phyloP scores from a whole-genome alignment of 2,888 invertebrate genomes.

The Invenusta paracnida region DNA sequence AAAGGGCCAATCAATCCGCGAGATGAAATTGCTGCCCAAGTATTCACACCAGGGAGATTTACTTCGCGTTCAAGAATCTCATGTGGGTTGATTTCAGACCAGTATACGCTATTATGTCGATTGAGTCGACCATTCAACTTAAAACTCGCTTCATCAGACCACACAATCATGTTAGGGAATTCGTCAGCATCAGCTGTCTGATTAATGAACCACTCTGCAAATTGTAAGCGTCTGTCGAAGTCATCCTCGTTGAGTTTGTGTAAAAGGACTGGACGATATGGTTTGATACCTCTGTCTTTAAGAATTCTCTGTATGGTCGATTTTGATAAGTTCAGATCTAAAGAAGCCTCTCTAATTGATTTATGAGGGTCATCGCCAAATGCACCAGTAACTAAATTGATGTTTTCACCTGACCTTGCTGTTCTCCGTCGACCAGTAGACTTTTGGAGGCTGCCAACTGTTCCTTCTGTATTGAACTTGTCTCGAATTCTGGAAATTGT shows the following conservation, averaged over 20 bases:
- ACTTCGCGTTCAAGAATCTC: too few species aligned
- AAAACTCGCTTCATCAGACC: too few species aligned
- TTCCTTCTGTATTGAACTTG: background rate
- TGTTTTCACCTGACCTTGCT: background rate
- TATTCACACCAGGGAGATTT: too few species aligned
- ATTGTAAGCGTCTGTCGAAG: background rate
- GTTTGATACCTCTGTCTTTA: background rate
- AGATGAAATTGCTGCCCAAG: too few species aligned
- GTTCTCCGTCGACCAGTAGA: background rate
- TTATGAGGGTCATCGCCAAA: background rate
- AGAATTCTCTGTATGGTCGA: background rate
- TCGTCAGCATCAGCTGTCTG: too few species aligned
- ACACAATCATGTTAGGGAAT: too few species aligned
- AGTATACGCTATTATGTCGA: too few species aligned
- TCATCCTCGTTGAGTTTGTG: background rate
- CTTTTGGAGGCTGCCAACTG: background rate
- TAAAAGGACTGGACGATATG: background rate
- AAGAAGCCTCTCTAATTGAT: background rate
- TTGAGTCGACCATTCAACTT: too few species aligned
- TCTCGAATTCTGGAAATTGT: background rate
- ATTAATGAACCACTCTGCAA: conserved; percentile 11
- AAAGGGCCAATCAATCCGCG: too few species aligned
- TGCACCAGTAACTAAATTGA: background rate
- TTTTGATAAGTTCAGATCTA: background rate
- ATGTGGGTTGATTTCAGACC: too few species aligned